Percentiles rank a stretch among this genome's conserved stretches.
Conservation (phyloP, 53 echinoderm and acorn worm species). For the Luidia sarsii region DNA sequence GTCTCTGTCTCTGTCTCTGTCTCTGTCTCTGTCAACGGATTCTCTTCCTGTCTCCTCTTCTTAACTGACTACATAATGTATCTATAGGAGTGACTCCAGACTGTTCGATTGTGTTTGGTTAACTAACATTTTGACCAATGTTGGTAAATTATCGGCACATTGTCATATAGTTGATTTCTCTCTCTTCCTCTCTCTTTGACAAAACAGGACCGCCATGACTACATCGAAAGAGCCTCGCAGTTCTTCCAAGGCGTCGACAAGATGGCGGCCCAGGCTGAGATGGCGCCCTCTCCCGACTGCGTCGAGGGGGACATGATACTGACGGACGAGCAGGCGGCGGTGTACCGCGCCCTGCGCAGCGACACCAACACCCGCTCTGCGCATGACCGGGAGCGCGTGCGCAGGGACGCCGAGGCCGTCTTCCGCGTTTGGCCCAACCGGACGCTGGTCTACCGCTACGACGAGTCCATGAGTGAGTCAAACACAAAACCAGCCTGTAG, state of each 20-base stretch:
- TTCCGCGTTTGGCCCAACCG: slow-evolving; percentile 28
- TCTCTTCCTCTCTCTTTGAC: too few species aligned
- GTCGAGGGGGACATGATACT: slow-evolving; percentile 33
- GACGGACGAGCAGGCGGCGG: slow-evolving; percentile 7
- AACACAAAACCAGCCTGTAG: too few species aligned
- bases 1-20: too few species aligned
- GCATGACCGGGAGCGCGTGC: slow-evolving; percentile 16
- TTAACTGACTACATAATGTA: too few species aligned
- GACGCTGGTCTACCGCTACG: slow-evolving; percentile 38
- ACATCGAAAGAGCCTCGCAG: slow-evolving; percentile 1
- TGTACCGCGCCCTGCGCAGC: slow-evolving; percentile 30
- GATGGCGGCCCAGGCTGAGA: background rate
- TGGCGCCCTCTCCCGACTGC: slow-evolving; percentile 20
- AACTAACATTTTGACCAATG: too few species aligned
- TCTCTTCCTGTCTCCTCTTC: too few species aligned
- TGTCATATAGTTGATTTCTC: too few species aligned
- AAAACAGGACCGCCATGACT: slow-evolving; percentile 19
- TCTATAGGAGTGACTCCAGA: too few species aligned
- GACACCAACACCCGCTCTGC: too few species aligned
- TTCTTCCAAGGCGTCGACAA: slow-evolving; percentile 3
- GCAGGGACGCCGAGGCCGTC: slow-evolving; percentile 13
- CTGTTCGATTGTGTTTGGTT: too few species aligned
- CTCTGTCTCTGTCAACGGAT: too few species aligned
- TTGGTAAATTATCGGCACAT: too few species aligned
- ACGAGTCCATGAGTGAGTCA: background rate